These are phyloP conservation scores for Drosophila peninsularis DNA, from an alignment of 2,888 invertebrate genomes.

Conservation along the genomic window DNA sequence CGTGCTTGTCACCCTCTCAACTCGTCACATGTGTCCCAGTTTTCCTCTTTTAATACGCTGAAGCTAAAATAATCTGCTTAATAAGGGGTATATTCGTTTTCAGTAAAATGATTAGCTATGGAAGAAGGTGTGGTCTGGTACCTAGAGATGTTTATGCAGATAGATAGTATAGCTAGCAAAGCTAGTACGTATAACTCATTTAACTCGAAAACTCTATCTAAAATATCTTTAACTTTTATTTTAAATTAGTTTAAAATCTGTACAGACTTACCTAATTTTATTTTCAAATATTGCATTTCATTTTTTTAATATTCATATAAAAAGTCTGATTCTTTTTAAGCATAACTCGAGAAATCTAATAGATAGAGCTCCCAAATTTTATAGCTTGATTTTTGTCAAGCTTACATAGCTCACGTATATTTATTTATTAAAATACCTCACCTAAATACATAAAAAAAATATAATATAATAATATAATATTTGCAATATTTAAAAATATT, in stretches of 20 bases:
- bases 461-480: no score
- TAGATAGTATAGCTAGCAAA: no score
- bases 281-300: neutral
- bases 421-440: no score
- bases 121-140: neutral
- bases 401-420: no score
- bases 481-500: no score
- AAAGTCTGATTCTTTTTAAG: no score
- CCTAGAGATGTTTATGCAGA: neutral
- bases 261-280: neutral
- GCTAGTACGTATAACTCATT: neutral
- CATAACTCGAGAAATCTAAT: neutral
- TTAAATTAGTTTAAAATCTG: neutral
- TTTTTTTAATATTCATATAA: no score
- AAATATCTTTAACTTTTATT: neutral
- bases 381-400: neutral
- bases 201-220: neutral
- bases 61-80: neutral
- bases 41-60: constrained; percentile 4
- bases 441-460: no score
- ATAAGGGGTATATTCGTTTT: neutral
- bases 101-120: neutral
- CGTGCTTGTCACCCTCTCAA: constrained; percentile 34
- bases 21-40: constrained; percentile 54
- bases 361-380: neutral